These are phyloP conservation scores for Cheilosia grossa DNA, from an alignment of 2,888 invertebrate species.

Conservation along the genomic window DNA sequence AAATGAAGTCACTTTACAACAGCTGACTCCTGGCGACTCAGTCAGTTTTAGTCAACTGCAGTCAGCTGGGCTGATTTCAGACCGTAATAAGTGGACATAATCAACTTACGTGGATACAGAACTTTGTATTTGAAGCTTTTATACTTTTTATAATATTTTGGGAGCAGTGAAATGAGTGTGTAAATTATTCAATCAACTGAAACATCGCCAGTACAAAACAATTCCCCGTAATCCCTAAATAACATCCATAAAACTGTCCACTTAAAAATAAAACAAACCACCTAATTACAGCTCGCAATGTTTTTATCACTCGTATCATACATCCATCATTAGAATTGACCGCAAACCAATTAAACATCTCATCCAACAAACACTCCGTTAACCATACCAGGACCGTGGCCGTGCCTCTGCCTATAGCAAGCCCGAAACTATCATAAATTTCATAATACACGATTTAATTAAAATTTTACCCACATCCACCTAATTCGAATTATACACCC, in stretches of 20 bases:
- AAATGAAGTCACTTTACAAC: no score
- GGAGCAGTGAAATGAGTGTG: no score
- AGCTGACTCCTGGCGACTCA: no score
- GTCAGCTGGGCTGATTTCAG: no score
- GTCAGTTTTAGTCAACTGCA: no score
- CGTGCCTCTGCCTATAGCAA: background rate
- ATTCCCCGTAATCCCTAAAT: no score
- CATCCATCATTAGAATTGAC: conserved; percentile 16
- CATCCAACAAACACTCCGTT: background rate
- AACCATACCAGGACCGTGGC: background rate
- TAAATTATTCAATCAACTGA: no score
- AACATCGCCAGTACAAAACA: no score
- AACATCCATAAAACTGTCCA: background rate
- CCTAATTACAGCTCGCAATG: background rate
- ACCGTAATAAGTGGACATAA: no score
- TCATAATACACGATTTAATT: conserved; percentile 60
- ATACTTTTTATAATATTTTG: no score
- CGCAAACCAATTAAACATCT: conserved; percentile 9
- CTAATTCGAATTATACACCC: conserved; percentile 63
- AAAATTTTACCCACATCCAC: conserved; percentile 64
- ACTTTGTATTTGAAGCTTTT: no score
- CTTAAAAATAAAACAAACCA: background rate
- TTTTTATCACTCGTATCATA: background rate
- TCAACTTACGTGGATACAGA: fast-evolving
- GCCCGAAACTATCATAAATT: conserved; percentile 34